phyloP scores from a whole-genome alignment of 2,797 vertebrate species.

The Lacerta bilineata region DNA sequence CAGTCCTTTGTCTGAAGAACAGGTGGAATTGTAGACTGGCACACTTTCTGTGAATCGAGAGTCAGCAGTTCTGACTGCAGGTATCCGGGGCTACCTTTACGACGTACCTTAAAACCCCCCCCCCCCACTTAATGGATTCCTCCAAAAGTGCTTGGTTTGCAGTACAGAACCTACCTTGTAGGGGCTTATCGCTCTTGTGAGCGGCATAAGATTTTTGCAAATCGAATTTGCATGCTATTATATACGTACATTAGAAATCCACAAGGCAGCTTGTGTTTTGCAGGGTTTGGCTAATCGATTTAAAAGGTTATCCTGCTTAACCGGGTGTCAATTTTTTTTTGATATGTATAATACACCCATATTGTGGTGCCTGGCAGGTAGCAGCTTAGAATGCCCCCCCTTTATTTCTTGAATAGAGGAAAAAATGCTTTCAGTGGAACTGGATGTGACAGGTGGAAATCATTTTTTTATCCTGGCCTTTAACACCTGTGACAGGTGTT shows the following conservation, averaged over 20 bases:
- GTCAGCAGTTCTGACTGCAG: neutral
- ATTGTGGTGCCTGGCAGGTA: neutral
- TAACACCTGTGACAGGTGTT: too few relatives aligned
- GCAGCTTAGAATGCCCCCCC: neutral
- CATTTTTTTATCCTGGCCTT: too few relatives aligned
- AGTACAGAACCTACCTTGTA: neutral
- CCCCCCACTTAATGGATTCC: neutral
- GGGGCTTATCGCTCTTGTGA: neutral
- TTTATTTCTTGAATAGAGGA: neutral
- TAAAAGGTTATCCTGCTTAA: neutral
- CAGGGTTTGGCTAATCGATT: neutral
- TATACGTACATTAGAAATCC: neutral
- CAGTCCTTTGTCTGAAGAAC: neutral
- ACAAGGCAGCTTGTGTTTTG: too few relatives aligned
- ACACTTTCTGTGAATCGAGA: neutral
- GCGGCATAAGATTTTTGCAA: neutral
- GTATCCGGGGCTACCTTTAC: neutral
- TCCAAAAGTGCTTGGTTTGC: too few relatives aligned
- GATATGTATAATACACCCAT: neutral
- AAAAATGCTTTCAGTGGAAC: neutral
- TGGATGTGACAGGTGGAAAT: too few relatives aligned
- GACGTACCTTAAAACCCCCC: too few relatives aligned
- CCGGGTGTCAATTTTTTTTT: too few relatives aligned
- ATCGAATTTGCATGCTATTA: neutral
- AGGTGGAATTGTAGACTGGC: neutral